Evolutionary conservation across 2,797 vertebrate genomes (phyloP), one percentile per base, ranked within the genome.

Genomic region (Notoglanidium macrostoma): DNA sequence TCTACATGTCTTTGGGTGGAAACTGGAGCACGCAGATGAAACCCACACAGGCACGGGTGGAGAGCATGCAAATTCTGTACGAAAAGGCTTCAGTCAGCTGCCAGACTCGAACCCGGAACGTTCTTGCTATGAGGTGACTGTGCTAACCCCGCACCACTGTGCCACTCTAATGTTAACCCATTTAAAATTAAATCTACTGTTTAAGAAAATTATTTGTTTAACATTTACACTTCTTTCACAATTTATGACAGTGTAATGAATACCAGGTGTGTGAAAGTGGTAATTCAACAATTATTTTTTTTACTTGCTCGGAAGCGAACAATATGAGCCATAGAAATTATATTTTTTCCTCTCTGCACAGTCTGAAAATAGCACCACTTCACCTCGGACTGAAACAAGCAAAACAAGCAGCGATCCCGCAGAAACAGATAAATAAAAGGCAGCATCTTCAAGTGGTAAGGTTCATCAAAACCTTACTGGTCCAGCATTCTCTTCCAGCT

Each of bases 401-500:
- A 79, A 87, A 23, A 63, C 63, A 83, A 76, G 61, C 61, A 63
- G n/a, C 10, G 44, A 63, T 23, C 49, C 77, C 78, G 67, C 14
- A 84, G 26, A 87, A 46, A 79, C 21, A 87, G 46, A 79, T n/a
- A 83, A 51, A 83, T 74, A 85, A 86, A 26, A 32, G 2, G 11
- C 68, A 12, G 26, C 49, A 35, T 35, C 35, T 35, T 35, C 35
- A 49, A 49, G 5, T 26, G 35, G 21, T 19, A 9, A 21, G 54
- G 10, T 83, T 79, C 29, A 68, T 85, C 5, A 74, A 74, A 88
- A 23, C 12, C 35, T 85, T 5, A 44, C 54, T 77, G 95, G 54
- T 91, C 91, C 11, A 98, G 92, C 49, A 98, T 94, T 87, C 96
- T 97, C 94, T 98, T 99, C 89, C 97, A 94, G 54, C 96, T 97